A percentile compares a stretch with the other conserved stretches of the same genome.
phyloP scores from a whole-genome alignment of 2,888 invertebrate genomes.

The Tachina fera region DNA sequence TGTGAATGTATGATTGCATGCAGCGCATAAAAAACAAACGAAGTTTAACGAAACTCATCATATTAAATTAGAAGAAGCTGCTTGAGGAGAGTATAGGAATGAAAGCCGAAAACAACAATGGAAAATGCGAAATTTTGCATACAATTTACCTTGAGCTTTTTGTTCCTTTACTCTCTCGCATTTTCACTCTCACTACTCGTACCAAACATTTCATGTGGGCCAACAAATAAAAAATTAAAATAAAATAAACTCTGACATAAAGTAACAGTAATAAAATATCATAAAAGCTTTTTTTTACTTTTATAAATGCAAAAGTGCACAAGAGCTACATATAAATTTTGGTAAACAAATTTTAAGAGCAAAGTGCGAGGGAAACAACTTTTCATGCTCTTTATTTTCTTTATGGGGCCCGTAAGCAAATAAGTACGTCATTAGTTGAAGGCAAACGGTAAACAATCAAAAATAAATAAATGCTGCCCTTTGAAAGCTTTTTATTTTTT shows the following conservation, averaged over 20 bases:
- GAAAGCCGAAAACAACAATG: constrained; percentile 34
- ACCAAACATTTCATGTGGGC: constrained; percentile 3
- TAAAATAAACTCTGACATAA: background rate
- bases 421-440: constrained; percentile 65
- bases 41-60: constrained; percentile 60
- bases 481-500: background rate
- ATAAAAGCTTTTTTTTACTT: constrained; percentile 51
- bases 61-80: constrained; percentile 55
- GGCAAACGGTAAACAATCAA: constrained; percentile 22
- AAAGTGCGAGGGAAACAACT: constrained; percentile 11
- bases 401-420: constrained; percentile 30
- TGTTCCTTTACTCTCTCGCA: background rate
- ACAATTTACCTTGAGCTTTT: constrained; percentile 72
- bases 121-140: constrained; percentile 61
- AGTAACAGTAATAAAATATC: constrained; percentile 42
- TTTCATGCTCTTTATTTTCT: background rate
- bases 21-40: constrained; percentile 45
- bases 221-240: background rate
- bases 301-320: constrained; percentile 1
- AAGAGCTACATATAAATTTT: background rate
- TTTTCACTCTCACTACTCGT: constrained; percentile 22
- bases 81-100: constrained; percentile 50
- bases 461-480: background rate
- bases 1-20: constrained; percentile 34
- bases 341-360: background rate